Base-by-base conservation (phyloP, 2,888 invertebrate genomes). In the Tromatobia lineatoria region DNA sequence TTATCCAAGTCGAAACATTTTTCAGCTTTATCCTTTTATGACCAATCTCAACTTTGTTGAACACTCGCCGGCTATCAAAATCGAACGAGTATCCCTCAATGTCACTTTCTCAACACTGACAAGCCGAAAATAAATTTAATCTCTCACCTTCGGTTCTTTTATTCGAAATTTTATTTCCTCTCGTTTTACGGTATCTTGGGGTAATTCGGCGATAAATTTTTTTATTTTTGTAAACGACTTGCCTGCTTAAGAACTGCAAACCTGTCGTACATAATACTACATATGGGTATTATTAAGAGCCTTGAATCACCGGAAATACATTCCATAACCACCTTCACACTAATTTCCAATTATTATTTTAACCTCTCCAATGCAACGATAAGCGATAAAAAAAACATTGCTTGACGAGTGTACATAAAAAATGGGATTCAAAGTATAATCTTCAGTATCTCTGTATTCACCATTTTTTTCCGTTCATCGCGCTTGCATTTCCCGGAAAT, bases 121-220 rank as follows among this genome's bases (percentile, higher is more conserved):
- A 23, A 50, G 59, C 45, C 82, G 34, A 74, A 84, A 78, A 84
- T 81, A 84, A 80, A 54, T 83, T 38, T 83, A 74, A 83, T 81
- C 74, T 84, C 81, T 84, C 38, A 73, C 84, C 81, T 84, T 84
- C 81, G 78, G 74, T 61, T 54, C 64, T 77, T 77, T 64, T 42
- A 18, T 38, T 25, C 50, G 20, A 59, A 47, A 71, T 71, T 73
- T 61, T 64, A 42, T 57, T 66, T n/a, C 45, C 2, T 15, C n/a
- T 42, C 13, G 50, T 77, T 64, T 47, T n/a, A 11, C 61, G 25
- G 54, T 57, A 18, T 42, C 42, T 61, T 54, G 23, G n/a, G 29
- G n/a, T 23, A 61, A 71, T 42, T 38, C 20, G 50, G 11, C 59
- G 34, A 59, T 74, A 70, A 59, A 77, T 7, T 29, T 20, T 47